Conservation (phyloP, 2,888 invertebrate genomes). For the Sarcophaga subvicina region DNA sequence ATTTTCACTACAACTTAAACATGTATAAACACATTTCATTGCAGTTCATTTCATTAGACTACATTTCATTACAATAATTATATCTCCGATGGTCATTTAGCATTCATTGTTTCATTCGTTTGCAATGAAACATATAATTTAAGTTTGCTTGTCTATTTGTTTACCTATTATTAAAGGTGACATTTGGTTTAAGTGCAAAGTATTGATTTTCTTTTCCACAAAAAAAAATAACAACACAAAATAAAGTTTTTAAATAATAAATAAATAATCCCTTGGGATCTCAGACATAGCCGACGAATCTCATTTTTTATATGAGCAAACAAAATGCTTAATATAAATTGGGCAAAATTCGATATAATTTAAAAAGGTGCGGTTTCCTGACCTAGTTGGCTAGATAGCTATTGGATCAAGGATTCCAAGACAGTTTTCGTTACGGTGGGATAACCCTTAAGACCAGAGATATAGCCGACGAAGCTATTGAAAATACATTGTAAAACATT, state of each 20-base stretch:
- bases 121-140: conserved; percentile 16
- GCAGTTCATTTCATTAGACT: neutral
- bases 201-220: conserved; percentile 31
- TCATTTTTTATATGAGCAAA: too few relatives aligned
- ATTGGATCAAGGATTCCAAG: too few relatives aligned
- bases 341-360: too few relatives aligned
- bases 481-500: too few relatives aligned
- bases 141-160: neutral
- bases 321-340: too few relatives aligned
- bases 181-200: conserved; percentile 46
- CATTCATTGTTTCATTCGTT: neutral
- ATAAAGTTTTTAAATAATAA: neutral
- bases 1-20: conserved; percentile 8
- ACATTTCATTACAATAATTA: conserved; percentile 28
- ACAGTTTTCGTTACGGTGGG: too few relatives aligned
- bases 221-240: neutral
- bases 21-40: neutral
- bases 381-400: too few relatives aligned
- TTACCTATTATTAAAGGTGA: conserved; percentile 24
- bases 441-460: too few relatives aligned
- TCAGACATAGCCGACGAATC: too few relatives aligned
- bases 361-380: too few relatives aligned
- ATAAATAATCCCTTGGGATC: too few relatives aligned
- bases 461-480: too few relatives aligned
- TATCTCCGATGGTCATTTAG: conserved; percentile 13